Conservation (phyloP, 2,113 vertebrate species). For the Brachypteracias leptosomus region DNA sequence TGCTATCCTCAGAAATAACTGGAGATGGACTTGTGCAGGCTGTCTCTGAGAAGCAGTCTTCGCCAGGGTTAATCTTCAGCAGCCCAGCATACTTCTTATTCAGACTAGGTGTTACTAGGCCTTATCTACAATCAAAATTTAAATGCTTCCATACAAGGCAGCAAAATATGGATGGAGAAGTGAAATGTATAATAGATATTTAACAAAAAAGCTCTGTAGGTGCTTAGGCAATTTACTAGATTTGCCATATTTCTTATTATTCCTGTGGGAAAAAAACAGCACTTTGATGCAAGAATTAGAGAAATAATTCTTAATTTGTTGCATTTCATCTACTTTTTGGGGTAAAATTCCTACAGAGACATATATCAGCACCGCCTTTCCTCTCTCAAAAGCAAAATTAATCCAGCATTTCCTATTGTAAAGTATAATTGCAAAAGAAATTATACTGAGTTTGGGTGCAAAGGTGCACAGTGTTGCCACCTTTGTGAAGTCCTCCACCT, state of each 20-base stretch:
- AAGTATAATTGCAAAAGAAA: not conserved
- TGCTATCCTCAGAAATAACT: not conserved
- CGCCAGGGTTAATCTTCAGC: not conserved
- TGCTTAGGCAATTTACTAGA: not conserved
- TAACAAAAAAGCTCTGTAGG: not conserved
- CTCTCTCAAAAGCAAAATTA: not conserved
- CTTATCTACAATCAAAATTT: not conserved
- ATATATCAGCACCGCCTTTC: not conserved
- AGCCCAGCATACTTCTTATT: not conserved
- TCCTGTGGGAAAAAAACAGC: not conserved
- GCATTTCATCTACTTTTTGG: not conserved
- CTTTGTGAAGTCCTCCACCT: not conserved
- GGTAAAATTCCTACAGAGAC: not conserved
- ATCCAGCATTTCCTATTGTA: not conserved
- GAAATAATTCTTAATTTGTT: not conserved
- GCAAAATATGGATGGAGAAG: not conserved
- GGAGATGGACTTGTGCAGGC: not conserved
- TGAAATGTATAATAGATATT: not conserved
- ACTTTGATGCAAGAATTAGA: not conserved
- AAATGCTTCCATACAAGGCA: not conserved
- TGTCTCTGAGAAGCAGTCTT: not conserved
- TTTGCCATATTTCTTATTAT: not conserved
- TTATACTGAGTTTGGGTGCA: not conserved
- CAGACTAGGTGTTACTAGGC: not conserved
- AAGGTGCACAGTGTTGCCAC: not conserved